Percentiles rank a stretch among this genome's conserved stretches.
Evolutionary conservation across 2,888 invertebrate genomes (phyloP).

Genomic region (Dendrolimus pini): DNA sequence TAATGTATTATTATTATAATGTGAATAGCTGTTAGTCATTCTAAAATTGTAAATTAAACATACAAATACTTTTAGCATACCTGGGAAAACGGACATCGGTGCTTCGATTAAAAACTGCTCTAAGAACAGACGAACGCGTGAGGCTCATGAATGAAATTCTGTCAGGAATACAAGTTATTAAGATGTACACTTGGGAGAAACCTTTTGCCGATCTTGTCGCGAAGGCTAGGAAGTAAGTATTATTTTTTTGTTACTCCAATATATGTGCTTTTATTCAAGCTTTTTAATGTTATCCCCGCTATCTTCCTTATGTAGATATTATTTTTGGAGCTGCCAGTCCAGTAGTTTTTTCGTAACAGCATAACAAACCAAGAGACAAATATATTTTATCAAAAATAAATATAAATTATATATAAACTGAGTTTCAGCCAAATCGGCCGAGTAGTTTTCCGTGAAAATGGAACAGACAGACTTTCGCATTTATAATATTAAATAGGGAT

Average conservation of each 20-base stretch:
- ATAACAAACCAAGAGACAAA: no score
- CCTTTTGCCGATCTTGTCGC: slow-evolving; percentile 86
- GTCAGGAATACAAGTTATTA: slow-evolving; percentile 90
- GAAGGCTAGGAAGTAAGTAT: slow-evolving; percentile 81
- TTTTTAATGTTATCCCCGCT: no score
- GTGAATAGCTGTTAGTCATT: no score
- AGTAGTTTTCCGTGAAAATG: background rate
- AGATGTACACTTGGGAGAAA: slow-evolving; percentile 95
- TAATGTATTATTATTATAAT: no score
- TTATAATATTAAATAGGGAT: background rate
- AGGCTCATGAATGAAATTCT: slow-evolving; percentile 92
- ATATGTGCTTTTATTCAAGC: no score
- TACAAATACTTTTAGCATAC: slow-evolving; percentile 64
- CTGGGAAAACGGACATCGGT: slow-evolving; percentile 87
- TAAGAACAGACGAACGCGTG: slow-evolving; percentile 92
- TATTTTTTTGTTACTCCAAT: no score
- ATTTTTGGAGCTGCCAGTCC: no score
- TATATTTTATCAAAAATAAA: no score
- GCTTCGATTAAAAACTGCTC: slow-evolving; percentile 85
- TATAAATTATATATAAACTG: no score
- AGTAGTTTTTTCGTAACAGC: no score
- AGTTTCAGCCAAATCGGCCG: background rate
- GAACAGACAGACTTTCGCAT: background rate
- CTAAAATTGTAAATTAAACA: no score
- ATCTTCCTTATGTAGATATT: no score